Percentiles rank a stretch among this genome's conserved stretches.
phyloP scores from a whole-genome alignment of 2,113 vertebrate species.

The Athene noctua region DNA sequence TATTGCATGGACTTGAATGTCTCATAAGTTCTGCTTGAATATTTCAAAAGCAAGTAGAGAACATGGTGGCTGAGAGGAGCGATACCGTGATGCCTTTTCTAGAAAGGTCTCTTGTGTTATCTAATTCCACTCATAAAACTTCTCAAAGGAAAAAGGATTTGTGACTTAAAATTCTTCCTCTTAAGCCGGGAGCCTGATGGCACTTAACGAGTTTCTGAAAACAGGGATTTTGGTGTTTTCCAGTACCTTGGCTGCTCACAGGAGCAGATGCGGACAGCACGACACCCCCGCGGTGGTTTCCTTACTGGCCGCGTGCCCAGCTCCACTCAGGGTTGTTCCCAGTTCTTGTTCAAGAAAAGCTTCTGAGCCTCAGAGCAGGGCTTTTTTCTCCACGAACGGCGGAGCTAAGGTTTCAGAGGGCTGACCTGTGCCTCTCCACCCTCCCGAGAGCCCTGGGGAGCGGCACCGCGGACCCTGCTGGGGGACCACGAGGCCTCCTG shows the following conservation, averaged over 20 bases:
- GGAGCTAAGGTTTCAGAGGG: background rate
- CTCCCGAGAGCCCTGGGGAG: background rate
- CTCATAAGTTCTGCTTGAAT: background rate
- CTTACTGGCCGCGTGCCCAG: background rate
- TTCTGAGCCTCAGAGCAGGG: background rate
- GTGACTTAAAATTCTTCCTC: background rate
- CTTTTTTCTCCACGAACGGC: background rate
- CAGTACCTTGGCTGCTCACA: background rate
- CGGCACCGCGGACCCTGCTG: background rate
- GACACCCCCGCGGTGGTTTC: background rate
- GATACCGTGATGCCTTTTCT: background rate
- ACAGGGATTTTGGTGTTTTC: background rate
- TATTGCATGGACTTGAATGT: background rate
- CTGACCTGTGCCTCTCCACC: background rate
- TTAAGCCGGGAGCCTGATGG: background rate
- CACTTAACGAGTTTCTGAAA: background rate
- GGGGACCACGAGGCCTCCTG: background rate
- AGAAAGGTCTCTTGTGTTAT: background rate
- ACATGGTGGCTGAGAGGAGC: background rate
- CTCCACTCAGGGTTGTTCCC: background rate
- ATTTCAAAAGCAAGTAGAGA: background rate
- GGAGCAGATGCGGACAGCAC: background rate
- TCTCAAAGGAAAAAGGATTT: background rate
- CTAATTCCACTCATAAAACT: background rate
- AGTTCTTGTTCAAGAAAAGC: background rate